Conservation (phyloP, 2,888 invertebrate species). For the Tenthredo scrophulariae region DNA sequence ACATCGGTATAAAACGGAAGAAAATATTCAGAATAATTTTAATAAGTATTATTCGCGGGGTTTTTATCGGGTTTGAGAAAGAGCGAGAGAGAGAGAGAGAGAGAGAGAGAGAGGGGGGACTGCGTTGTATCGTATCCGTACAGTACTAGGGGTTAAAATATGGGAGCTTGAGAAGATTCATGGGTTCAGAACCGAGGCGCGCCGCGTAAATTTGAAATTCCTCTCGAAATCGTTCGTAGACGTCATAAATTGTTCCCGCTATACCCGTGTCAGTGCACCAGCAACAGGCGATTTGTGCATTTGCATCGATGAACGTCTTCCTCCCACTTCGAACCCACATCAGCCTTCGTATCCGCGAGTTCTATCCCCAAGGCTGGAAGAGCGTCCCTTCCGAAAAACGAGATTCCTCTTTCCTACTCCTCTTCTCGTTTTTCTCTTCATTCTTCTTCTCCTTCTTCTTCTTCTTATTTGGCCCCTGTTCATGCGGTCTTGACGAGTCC, state of each 20-base stretch:
- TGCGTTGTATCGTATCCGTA: not conserved
- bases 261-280: not conserved
- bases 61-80: not conserved
- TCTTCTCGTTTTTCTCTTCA: not conserved
- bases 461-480: not conserved
- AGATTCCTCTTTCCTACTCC: not conserved
- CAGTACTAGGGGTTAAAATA: not conserved
- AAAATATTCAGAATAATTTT: not conserved
- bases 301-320: slow-evolving; percentile 46
- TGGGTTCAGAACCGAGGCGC: not conserved
- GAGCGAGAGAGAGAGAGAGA: not conserved
- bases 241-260: slow-evolving; percentile 27
- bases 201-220: slow-evolving; percentile 36
- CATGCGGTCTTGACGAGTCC: not conserved
- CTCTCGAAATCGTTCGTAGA: slow-evolving; percentile 29
- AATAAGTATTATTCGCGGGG: not conserved
- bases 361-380: not conserved
- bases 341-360: not conserved
- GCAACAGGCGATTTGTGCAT: slow-evolving; percentile 32
- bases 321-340: not conserved
- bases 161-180: not conserved
- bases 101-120: not conserved
- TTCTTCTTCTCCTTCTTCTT: not conserved
- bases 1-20: not conserved
- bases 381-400: not conserved